Evolutionary conservation across 2,797 vertebrate species (phyloP).

Genomic region (Mastacembelus armatus): DNA sequence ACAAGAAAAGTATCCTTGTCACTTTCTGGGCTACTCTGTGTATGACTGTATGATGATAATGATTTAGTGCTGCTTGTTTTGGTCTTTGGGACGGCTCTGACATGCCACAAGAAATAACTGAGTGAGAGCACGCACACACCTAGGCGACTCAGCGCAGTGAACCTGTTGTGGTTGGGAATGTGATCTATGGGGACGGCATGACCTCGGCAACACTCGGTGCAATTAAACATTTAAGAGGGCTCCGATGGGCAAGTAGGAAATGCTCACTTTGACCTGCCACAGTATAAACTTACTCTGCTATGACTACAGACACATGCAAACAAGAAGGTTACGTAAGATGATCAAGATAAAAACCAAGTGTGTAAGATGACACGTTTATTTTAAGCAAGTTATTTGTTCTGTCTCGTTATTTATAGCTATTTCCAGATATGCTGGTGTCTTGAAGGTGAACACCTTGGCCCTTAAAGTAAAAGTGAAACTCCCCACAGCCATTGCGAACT

Average conservation of each 20-base stretch:
- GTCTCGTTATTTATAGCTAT: constrained; percentile 45
- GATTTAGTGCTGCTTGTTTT: constrained; percentile 61
- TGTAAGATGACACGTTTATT: constrained; percentile 41
- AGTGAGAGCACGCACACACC: constrained; percentile 23
- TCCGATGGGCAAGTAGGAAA: constrained; percentile 63
- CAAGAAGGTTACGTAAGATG: constrained; percentile 45
- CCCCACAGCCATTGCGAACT: too few relatives aligned
- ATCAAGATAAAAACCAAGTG: constrained; percentile 52
- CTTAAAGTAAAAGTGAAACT: constrained; percentile 13
- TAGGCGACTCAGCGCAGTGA: constrained; percentile 37
- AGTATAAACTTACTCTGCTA: constrained; percentile 70
- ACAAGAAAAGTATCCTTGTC: constrained; percentile 1
- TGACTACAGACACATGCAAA: constrained; percentile 68
- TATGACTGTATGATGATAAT: too few relatives aligned
- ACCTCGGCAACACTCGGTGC: constrained; percentile 62
- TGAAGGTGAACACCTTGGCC: constrained; percentile 19
- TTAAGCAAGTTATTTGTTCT: constrained; percentile 29
- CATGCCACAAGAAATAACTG: constrained; percentile 52
- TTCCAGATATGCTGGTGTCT: constrained; percentile 14
- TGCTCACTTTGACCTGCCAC: constrained; percentile 60
- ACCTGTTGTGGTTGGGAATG: constrained; percentile 49
- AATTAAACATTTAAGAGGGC: constrained; percentile 63
- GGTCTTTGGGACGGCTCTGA: constrained; percentile 28
- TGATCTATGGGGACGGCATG: constrained; percentile 69
- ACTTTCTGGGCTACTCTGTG: too few relatives aligned